Conservation (phyloP, 2,113 vertebrate species). For the Neogale vison region DNA sequence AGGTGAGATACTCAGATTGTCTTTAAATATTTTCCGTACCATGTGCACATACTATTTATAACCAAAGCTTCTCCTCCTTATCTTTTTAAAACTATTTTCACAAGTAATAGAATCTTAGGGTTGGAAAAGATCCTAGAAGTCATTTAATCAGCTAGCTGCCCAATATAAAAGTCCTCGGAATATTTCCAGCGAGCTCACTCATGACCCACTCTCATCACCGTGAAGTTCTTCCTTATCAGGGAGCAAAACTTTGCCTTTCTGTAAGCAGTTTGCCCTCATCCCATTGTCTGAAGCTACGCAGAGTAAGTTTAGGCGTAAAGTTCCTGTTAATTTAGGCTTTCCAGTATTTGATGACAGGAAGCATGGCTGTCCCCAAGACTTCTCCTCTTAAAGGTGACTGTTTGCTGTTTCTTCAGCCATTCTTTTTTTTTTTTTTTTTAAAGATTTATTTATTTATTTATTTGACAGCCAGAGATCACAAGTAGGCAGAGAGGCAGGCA, state of each 20-base stretch:
- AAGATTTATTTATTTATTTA: too few relatives aligned
- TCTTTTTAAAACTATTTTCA: slow-evolving; percentile 22
- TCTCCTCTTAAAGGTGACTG: background rate
- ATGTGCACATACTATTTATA: background rate
- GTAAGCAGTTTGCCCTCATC: background rate
- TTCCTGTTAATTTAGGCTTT: background rate
- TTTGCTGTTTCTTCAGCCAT: background rate
- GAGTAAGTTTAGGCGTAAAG: background rate
- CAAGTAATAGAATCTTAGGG: background rate
- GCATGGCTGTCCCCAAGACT: background rate
- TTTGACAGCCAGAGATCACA: too few relatives aligned
- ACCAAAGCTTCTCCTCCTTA: background rate
- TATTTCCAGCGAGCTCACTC: background rate
- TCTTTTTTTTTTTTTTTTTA: too few relatives aligned
- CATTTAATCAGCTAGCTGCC: background rate
- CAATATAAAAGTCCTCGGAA: background rate
- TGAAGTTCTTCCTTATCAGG: background rate
- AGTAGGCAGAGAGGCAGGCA: too few relatives aligned
- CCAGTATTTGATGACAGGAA: background rate
- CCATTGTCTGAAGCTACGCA: background rate
- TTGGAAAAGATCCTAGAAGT: background rate
- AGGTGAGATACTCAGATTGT: background rate
- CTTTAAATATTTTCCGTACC: background rate
- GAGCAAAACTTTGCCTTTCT: background rate
- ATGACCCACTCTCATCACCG: background rate